Conservation (phyloP, 2,113 vertebrate genomes). For the Lates calcarifer region DNA sequence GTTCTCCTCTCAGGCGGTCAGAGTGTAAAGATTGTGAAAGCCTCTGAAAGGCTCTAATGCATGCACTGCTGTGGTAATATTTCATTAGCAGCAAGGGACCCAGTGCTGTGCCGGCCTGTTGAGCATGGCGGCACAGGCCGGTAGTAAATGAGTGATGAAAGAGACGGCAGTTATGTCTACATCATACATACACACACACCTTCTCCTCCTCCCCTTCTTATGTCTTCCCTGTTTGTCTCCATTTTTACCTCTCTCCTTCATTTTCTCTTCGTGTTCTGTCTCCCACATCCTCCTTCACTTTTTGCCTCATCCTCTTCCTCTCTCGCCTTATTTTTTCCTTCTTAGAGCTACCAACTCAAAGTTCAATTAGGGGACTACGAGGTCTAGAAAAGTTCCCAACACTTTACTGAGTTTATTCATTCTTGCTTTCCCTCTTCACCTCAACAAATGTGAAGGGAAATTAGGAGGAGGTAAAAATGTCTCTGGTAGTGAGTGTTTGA, state of each 20-base stretch:
- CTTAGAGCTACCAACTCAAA: not conserved
- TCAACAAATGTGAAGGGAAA: slow-evolving; percentile 7
- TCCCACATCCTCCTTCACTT: not conserved
- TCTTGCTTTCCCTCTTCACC: not conserved
- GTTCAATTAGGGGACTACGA: not conserved
- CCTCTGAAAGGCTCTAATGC: slow-evolving; percentile 44
- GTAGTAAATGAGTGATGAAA: slow-evolving; percentile 64
- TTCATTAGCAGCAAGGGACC: slow-evolving; percentile 53
- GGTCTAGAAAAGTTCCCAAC: not conserved
- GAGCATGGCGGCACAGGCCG: slow-evolving; percentile 35
- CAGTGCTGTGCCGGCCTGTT: slow-evolving; percentile 25
- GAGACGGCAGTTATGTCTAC: slow-evolving; percentile 32
- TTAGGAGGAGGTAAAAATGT: not conserved
- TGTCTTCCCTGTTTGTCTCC: slow-evolving; percentile 1
- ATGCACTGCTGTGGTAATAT: slow-evolving; percentile 58
- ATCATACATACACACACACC: slow-evolving; percentile 2
- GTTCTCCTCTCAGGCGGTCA: slow-evolving; percentile 51
- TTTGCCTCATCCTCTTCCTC: not conserved
- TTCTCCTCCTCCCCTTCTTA: not conserved
- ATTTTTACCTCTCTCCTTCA: not conserved
- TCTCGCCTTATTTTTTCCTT: no score
- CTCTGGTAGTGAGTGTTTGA: not conserved
- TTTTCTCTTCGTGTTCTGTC: not conserved
- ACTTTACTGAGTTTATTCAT: not conserved
- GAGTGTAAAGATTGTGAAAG: slow-evolving; percentile 66